phyloP scores from a whole-genome alignment of 2,797 vertebrate genomes.

The Thaleichthys pacificus region DNA sequence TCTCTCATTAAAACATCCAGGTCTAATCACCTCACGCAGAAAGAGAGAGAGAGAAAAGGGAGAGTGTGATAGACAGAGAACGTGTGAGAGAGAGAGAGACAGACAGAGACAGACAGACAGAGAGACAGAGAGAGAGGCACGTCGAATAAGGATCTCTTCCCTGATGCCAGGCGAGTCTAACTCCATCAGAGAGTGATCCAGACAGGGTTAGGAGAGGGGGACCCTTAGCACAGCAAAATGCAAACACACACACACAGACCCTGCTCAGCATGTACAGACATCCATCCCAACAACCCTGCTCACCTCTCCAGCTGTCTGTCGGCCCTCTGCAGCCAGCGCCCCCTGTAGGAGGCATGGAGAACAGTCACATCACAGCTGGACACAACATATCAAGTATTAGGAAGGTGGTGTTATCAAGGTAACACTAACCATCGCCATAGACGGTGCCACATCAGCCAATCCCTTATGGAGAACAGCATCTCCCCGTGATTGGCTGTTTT shows the following conservation, averaged over 20 bases:
- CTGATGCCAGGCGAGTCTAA: too few species aligned
- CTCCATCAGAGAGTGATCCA: too few species aligned
- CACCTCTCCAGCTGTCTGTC: too few species aligned
- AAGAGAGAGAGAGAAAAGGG: too few species aligned
- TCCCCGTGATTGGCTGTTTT: not conserved
- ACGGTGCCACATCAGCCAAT: not conserved
- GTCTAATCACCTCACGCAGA: not conserved
- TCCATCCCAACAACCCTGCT: not conserved
- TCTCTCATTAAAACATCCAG: not conserved
- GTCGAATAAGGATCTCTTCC: not conserved
- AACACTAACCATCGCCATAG: not conserved
- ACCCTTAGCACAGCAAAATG: not conserved
- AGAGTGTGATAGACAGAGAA: too few species aligned
- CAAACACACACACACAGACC: not conserved
- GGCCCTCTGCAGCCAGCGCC: not conserved
- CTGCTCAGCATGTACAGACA: not conserved
- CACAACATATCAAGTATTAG: not conserved
- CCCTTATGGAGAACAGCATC: too few species aligned
- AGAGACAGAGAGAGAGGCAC: not conserved
- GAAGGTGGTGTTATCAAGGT: not conserved
- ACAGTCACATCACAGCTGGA: not conserved
- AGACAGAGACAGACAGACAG: too few species aligned
- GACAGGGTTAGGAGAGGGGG: too few species aligned
- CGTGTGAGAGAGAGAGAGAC: too few species aligned
- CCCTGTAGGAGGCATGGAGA: not conserved